A percentile compares a stretch with the other conserved stretches of the same genome.
These are phyloP conservation scores for Nannoperca obscura DNA, from an alignment of 2,797 vertebrate species.

Conservation along the genomic window DNA sequence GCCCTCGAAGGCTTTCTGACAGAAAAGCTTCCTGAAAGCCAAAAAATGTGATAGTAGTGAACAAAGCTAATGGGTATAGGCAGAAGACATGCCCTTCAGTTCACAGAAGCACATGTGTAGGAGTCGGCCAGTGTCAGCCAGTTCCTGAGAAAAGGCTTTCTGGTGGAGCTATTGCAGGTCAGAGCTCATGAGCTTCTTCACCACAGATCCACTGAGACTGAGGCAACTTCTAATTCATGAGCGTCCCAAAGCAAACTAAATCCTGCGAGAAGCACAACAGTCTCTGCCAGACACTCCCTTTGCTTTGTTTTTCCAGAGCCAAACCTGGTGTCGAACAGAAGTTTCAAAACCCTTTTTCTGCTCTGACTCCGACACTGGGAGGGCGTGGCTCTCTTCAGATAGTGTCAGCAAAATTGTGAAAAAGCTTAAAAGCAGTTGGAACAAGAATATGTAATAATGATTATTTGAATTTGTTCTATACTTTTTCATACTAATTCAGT, in stretches of 20 bases:
- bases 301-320: constrained; percentile 17
- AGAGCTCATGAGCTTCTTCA: background rate
- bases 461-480: background rate
- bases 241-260: constrained; percentile 17
- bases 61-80: background rate
- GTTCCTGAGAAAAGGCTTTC: constrained; percentile 2
- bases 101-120: background rate
- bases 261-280: background rate
- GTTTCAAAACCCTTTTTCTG: constrained; percentile 33
- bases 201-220: background rate
- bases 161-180: background rate
- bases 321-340: background rate
- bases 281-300: constrained; percentile 40
- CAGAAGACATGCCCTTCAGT: background rate
- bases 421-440: background rate
- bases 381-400: constrained; percentile 2
- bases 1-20: too few relatives aligned
- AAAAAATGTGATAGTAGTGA: background rate
- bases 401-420: background rate
- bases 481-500: background rate
- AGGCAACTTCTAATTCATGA: constrained; percentile 5
- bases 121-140: constrained; percentile 19
- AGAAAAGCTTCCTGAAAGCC: too few relatives aligned
- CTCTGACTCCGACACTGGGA: background rate
- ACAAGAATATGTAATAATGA: background rate